Percentiles rank a stretch among this genome's conserved stretches.
phyloP scores from a whole-genome alignment of 2,113 vertebrate species.

The Crotophaga sulcirostris region DNA sequence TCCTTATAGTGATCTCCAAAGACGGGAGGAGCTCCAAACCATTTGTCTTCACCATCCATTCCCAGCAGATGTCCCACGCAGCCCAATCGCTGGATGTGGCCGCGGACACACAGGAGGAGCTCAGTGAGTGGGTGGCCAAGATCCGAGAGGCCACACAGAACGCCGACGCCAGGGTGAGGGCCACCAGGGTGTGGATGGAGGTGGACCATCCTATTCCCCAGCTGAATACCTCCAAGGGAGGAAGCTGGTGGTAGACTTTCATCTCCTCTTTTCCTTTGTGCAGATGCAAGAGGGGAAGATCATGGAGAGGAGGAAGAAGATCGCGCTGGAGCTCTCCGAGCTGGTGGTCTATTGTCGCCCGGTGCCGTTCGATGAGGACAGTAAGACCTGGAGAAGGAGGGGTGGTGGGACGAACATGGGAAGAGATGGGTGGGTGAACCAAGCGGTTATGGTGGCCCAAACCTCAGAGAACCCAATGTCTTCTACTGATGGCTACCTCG shows the following conservation, averaged over 20 bases:
- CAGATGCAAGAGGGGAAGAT: conserved; percentile 98
- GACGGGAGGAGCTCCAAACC: conserved; percentile 92
- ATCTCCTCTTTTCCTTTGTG: neutral
- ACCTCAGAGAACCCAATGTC: neutral
- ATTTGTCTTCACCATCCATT: conserved; percentile 91
- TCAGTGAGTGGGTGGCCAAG: conserved; percentile 94
- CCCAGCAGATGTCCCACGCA: conserved; percentile 76
- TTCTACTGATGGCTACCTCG: neutral
- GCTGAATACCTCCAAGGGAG: fast-evolving
- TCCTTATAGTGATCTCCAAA: conserved; percentile 76
- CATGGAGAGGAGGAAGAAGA: conserved; percentile 98
- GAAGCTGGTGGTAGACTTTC: neutral
- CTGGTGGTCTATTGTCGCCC: conserved; percentile 96
- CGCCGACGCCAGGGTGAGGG: conserved; percentile 90
- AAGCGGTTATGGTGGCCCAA: neutral
- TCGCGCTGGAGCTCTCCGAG: conserved; percentile 94
- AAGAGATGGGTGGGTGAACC: neutral
- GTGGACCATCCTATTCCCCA: fast-evolving
- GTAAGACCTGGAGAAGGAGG: conserved; percentile 75
- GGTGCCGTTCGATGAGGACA: conserved; percentile 96
- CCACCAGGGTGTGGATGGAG: neutral
- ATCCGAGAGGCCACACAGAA: conserved; percentile 93
- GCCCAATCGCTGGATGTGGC: conserved; percentile 85
- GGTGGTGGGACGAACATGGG: neutral
- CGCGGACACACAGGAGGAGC: conserved; percentile 86